Base-by-base conservation (phyloP, 2,888 invertebrate genomes). In the Imbricaverruca yamaguchii region DNA sequence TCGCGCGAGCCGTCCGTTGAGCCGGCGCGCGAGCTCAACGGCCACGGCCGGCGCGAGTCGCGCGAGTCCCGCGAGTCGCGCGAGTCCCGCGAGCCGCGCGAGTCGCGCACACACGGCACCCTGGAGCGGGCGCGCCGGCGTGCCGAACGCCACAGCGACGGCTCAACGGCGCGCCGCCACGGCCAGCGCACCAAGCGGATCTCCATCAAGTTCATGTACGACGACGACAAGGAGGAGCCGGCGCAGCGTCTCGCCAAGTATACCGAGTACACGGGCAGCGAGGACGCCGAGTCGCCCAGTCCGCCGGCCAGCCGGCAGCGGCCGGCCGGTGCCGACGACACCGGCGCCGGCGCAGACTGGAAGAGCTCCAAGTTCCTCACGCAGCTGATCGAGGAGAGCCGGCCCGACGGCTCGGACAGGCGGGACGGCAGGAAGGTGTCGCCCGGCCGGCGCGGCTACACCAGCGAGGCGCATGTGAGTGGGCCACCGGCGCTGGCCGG, bases 131-230 rank as follows among this genome's bases (percentile, higher is more conserved):
- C 55, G 53, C 74, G 74, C 10, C 53, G 21, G 10, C 53, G 74
- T 6, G 55, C 23, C 55, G 55, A 53, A 9, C 74, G 74, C 21
- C 21, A 74, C 74, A 23, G 55, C 2, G 23, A 74, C 15, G 21
- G 13, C 69, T 13, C 13, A 6, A 6, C 23, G 23, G 13, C 10
- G 11, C 9, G 18, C 15, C 63, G 21, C 25, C 39, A 18, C 69
- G 21, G 74, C 53, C 15, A 74, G 21, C 53, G 21, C 82, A 83
- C 83, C 80, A 83, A 82, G 77, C 55, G 80, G 21, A 82, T 83
- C 25, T 82, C 82, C 61, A 83, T 83, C 61, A 82, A 83, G 80
- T 83, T 83, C 81, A 83, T 82, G 67, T 83, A 83, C 67, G 83
- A 83, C 77, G 82, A 82, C 18, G 82, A 83, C 13, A 81, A 81